Conservation (phyloP, 1,140 invertebrate genomes). For the Diachasma alloeum region DNA sequence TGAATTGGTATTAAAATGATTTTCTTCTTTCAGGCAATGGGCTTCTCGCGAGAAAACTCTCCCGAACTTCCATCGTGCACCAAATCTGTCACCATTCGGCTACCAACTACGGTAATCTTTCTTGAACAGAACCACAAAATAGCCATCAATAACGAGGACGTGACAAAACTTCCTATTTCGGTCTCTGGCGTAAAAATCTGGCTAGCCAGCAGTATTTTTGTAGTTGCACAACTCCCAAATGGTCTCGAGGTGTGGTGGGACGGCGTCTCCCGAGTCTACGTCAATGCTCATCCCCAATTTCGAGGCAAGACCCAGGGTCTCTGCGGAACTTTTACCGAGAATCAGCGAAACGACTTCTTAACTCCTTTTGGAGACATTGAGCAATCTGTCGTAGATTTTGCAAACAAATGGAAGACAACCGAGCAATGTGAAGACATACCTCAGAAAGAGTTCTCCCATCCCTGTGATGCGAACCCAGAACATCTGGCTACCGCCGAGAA, state of each 20-base stretch:
- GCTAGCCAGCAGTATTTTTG: constrained; percentile 78
- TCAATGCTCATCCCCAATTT: constrained; percentile 80
- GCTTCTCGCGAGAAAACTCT: constrained; percentile 64
- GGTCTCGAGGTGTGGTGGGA: constrained; percentile 87
- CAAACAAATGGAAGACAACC: constrained; percentile 87
- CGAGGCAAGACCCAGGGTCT: constrained; percentile 74
- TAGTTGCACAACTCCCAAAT: constrained; percentile 77
- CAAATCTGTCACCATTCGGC: constrained; percentile 76
- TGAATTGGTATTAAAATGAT: background rate
- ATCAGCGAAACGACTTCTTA: constrained; percentile 88
- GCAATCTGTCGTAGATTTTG: constrained; percentile 77
- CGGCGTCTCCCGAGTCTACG: constrained; percentile 79
- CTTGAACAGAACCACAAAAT: constrained; percentile 78
- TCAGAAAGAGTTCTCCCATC: constrained; percentile 68
- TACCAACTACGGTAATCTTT: constrained; percentile 66
- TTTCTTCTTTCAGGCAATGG: constrained; percentile 67
- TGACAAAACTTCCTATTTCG: constrained; percentile 72
- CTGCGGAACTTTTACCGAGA: constrained; percentile 88
- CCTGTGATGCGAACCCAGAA: constrained; percentile 76
- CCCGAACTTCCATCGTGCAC: constrained; percentile 80
- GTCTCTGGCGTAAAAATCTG: constrained; percentile 70
- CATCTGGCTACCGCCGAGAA: constrained; percentile 74
- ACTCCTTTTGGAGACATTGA: constrained; percentile 87
- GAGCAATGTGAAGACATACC: constrained; percentile 74
- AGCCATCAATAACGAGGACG: constrained; percentile 75